Base-by-base conservation (phyloP, 2,113 vertebrate species). In the Turnix velox region DNA sequence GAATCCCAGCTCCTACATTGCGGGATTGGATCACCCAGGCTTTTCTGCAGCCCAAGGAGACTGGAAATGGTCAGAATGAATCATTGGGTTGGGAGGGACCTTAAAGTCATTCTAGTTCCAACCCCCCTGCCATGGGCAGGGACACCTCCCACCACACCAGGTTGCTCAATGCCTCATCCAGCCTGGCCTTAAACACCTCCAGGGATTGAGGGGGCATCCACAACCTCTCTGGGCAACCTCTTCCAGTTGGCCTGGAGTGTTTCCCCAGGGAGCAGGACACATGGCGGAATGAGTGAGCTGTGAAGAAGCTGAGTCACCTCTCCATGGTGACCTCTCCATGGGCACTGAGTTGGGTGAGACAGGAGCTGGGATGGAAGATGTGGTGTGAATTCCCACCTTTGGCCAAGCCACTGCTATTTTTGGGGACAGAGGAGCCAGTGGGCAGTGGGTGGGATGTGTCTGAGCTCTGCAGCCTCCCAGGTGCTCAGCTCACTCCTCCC, bases 281-380 rank as follows among this genome's bases (percentile, higher is more conserved):
- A 1, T 6, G 1, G 31, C 4, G 4, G 3, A 27, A 20, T 12
- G 0, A 3, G 37, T 31, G 83, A 76, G 57, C n/a, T 3, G 67
- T 6, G 59, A 45, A 20, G 81, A 9, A 17, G 12, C 16, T 3
- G 24, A 15, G n/a, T 28, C 9, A 49, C 10, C 18, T 30, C 37
- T 46, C 39, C 1, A 4, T 23, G 18, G n/a, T 28, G 12, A 49
- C 10, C 18, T 30, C 37, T 46, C 39, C 1, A 1, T 15, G 65
- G 57, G 57, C 30, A 2, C 63, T 16, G 71, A 14, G 51, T 28
- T 0, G 1, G 48, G 31, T 17, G 17, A 35, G 40, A 2, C 0
- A 1, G 51, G n/a, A 76, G 24, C 43, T 33, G 37, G 49, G 55
- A 7, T 57, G 33, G 76, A 45, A 25, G 46, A 52, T 1, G 6